Evolutionary conservation across 2,797 vertebrate species (phyloP).

Genomic region (Tokudaia muenninki): DNA sequence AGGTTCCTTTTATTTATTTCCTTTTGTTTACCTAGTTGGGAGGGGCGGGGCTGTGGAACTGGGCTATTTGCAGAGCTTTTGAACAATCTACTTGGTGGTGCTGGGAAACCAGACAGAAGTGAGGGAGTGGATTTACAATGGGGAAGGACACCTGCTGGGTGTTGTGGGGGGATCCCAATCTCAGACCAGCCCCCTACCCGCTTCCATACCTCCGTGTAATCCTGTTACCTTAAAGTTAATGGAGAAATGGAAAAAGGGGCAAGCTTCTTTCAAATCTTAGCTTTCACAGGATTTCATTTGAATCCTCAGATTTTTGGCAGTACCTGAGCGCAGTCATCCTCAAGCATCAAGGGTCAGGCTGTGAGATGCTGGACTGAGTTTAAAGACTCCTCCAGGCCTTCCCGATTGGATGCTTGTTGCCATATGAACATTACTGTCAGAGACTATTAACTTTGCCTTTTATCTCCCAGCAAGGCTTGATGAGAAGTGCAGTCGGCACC

Average conservation of each 20-base stretch:
- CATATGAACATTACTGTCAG: not conserved
- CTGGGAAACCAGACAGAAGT: not conserved
- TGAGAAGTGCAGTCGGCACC: not conserved
- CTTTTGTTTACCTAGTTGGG: constrained; percentile 57
- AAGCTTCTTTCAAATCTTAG: not conserved
- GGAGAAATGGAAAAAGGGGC: constrained; percentile 5
- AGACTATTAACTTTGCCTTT: constrained; percentile 35
- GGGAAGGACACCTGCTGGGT: not conserved
- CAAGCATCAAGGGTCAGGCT: not conserved
- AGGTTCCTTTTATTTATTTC: constrained; percentile 66
- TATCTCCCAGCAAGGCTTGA: constrained; percentile 33
- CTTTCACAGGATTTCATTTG: constrained; percentile 39
- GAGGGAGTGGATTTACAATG: not conserved
- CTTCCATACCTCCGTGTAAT: not conserved
- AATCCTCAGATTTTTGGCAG: not conserved
- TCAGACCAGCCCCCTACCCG: not conserved
- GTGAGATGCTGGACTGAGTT: not conserved
- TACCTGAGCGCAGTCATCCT: not conserved
- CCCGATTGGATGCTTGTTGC: not conserved
- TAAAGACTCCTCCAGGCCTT: not conserved
- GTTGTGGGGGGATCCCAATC: not conserved
- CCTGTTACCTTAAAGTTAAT: not conserved
- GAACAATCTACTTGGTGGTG: not conserved
- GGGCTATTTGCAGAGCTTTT: constrained; percentile 18
- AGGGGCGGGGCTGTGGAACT: constrained; percentile 18